phyloP scores from a whole-genome alignment of 2,888 invertebrate species.

The Orthonevra nobilis region DNA sequence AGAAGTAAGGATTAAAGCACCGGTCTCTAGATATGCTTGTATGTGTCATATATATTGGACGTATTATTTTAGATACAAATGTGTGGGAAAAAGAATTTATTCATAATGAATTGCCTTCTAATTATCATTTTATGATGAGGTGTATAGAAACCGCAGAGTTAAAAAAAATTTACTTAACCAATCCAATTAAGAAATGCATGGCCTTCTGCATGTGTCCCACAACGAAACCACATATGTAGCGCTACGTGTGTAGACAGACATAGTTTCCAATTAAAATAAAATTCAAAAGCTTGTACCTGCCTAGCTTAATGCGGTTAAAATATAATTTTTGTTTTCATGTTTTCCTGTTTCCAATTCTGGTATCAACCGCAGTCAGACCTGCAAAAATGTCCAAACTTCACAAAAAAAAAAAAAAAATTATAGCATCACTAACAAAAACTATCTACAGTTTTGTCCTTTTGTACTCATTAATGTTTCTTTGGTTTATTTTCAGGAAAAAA shows the following conservation, averaged over 20 bases:
- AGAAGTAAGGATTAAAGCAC: too few species aligned
- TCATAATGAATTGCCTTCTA: too few species aligned
- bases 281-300: constrained; percentile 1
- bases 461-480: constrained; percentile 46
- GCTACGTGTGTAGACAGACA: neutral
- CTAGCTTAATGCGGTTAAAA: constrained; percentile 22
- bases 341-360: neutral
- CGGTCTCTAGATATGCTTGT: too few species aligned
- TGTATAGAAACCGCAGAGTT: neutral
- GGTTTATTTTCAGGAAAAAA: constrained; percentile 53
- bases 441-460: constrained; percentile 9
- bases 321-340: neutral
- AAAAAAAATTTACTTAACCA: neutral
- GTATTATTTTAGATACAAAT: too few species aligned
- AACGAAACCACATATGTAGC: too few species aligned
- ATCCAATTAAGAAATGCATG: too few species aligned
- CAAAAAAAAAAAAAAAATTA: neutral
- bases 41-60: too few species aligned
- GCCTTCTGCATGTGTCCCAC: too few species aligned
- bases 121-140: too few species aligned
- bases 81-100: too few species aligned
- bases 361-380: constrained; percentile 39
- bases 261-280: constrained; percentile 36
- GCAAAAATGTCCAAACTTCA: constrained; percentile 19
- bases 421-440: constrained; percentile 17